Evolutionary conservation across 2,113 vertebrate species (phyloP), one percentile per base, ranked within the genome.

Genomic region (Pterocles gutturalis): DNA sequence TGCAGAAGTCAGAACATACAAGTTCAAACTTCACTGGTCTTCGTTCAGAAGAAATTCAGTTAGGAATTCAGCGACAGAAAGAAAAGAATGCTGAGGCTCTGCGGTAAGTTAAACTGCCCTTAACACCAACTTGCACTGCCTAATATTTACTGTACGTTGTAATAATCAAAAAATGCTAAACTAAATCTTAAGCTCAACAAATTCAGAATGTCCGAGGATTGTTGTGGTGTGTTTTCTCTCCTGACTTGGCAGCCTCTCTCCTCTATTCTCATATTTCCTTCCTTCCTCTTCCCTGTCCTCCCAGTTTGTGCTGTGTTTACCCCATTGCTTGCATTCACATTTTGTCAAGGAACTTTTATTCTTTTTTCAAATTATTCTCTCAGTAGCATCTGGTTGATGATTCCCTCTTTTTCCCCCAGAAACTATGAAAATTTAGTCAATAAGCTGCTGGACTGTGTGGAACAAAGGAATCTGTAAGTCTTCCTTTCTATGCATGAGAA

Each of bases 391-490:
- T 62, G 24, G 1, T 65, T 93, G 49, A 17, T 60, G 13, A 45
- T 60, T 80, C 22, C 41, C 5, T 84, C 26, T 71, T 10, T 83
- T 91, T 83, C 43, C 43, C 16, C 83, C 77, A 99, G 99, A 94
- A 99, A 99, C 96, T 99, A 99, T 93, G 98, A 99, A 96, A 98
- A 98, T 77, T 98, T 99, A 93, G 97, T 99, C 61, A 97, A 98
- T 51, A 98, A 98, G 95, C 98, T 99, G 60, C 98, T 99, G 94
- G 99, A 99, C 71, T 98, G 98, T 85, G 97, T 99, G 89, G 98
- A 98, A 49, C 98, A 99, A 96, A 99, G 99, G 97, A 99, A 99
- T 97, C 96, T 99, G 99, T 99, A 98, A 95, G 99, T 98, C 41
- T n/a, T 8, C 17, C 14, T 33, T 22, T 88, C 17, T 57, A 10